A percentile compares a stretch with the other conserved stretches of the same genome.
phyloP scores from a whole-genome alignment of 2,113 vertebrate genomes.

The Crypturellus undulatus region DNA sequence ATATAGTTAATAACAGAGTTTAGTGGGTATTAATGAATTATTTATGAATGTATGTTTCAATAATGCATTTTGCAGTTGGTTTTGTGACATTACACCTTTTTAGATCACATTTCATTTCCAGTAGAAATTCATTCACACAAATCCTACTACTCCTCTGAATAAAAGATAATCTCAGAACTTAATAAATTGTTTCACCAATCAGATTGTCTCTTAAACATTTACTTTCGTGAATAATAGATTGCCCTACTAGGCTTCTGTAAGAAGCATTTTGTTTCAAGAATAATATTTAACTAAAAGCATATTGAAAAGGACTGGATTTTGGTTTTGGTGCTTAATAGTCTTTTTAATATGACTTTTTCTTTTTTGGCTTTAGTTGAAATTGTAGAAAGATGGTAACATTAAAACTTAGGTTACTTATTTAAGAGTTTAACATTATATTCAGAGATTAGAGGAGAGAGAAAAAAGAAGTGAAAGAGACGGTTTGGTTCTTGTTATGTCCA shows the following conservation, averaged over 20 bases:
- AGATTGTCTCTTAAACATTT: not conserved
- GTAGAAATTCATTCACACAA: not conserved
- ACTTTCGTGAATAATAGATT: not conserved
- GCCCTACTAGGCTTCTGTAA: not conserved
- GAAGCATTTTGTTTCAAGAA: not conserved
- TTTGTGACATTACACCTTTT: not conserved
- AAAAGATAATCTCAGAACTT: not conserved
- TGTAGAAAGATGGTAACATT: not conserved
- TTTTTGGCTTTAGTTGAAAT: not conserved
- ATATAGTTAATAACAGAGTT: not conserved
- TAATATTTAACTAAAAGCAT: not conserved
- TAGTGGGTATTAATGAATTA: not conserved
- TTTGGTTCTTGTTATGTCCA: not conserved
- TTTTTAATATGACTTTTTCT: not conserved
- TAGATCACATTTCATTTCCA: not conserved
- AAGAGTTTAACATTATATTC: not conserved
- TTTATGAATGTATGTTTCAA: not conserved
- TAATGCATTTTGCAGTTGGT: not conserved
- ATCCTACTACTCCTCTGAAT: accelerated
- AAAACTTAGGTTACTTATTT: not conserved
- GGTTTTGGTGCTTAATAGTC: not conserved
- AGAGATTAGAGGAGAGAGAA: too few relatives aligned
- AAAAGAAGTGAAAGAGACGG: too few relatives aligned
- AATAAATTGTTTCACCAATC: not conserved
- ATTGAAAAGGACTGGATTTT: not conserved